Conservation (phyloP, 2,113 vertebrate species). For the Empidonax alnorum region DNA sequence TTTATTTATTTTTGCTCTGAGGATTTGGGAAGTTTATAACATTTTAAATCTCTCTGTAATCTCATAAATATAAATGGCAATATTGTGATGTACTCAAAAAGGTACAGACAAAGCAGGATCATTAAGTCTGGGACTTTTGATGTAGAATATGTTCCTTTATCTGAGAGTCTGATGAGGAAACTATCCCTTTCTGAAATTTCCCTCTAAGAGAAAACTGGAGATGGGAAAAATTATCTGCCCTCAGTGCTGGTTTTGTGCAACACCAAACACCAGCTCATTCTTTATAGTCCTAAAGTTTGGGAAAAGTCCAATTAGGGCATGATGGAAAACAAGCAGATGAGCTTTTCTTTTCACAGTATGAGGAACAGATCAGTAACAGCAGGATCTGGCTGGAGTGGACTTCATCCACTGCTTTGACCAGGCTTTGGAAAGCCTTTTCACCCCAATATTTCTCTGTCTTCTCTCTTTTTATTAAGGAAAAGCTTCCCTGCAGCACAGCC, state of each 20-base stretch:
- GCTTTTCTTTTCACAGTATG: not conserved
- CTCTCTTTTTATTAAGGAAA: not conserved
- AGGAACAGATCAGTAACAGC: not conserved
- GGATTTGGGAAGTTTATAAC: not conserved
- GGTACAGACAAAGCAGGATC: not conserved
- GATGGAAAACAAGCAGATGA: not conserved
- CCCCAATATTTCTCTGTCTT: not conserved
- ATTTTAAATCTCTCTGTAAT: conserved; percentile 32
- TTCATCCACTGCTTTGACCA: not conserved
- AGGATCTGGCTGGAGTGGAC: not conserved
- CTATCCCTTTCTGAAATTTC: not conserved
- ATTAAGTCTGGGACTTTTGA: conserved; percentile 8
- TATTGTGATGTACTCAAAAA: conserved; percentile 11
- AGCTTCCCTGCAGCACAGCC: not conserved
- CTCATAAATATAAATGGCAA: conserved; percentile 67
- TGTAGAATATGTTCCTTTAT: not conserved
- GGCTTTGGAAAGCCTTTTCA: not conserved
- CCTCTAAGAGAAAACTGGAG: not conserved
- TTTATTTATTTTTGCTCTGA: not conserved
- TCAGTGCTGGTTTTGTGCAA: not conserved
- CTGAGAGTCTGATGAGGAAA: not conserved
- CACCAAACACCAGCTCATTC: not conserved
- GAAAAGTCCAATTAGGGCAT: not conserved
- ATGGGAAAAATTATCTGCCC: not conserved
- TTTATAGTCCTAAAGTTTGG: not conserved